Percentiles rank a stretch among this genome's conserved stretches.
Evolutionary conservation across 2,797 vertebrate species (phyloP).

Genomic region (Onychomys leucogaster): DNA sequence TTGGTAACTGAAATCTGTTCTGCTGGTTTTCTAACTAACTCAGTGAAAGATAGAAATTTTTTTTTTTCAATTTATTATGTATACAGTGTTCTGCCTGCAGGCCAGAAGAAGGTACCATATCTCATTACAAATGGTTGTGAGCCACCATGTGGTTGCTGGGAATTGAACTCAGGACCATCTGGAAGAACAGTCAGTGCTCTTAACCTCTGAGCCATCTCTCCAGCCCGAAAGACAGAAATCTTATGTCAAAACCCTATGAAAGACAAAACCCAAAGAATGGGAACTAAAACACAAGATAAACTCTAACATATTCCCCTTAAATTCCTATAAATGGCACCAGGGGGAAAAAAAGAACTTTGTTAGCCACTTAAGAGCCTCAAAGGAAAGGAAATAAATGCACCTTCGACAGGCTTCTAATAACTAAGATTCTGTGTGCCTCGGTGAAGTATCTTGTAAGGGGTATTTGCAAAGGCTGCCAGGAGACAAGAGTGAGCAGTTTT

Average conservation of each 20-base stretch:
- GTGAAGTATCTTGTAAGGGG: constrained; percentile 72
- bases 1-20: constrained; percentile 56
- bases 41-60: constrained; percentile 44
- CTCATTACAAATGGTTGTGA: too few species aligned
- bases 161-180: too few species aligned
- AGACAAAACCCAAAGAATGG: constrained; percentile 59
- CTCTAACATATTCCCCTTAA: constrained; percentile 31
- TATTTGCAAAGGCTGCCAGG: constrained; percentile 82
- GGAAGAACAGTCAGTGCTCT: too few species aligned
- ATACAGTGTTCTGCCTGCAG: too few species aligned
- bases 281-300: not conserved
- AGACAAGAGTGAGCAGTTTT: constrained; percentile 80
- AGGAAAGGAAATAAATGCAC: constrained; percentile 75
- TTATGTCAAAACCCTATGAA: constrained; percentile 50
- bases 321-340: constrained; percentile 32
- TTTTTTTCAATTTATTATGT: too few species aligned
- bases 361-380: not conserved
- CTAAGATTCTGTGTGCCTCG: constrained; percentile 78
- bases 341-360: not conserved
- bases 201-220: too few species aligned
- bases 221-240: too few species aligned
- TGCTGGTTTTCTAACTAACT: constrained; percentile 22
- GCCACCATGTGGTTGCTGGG: too few species aligned
- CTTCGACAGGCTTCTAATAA: constrained; percentile 76
- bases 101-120: too few species aligned